Percentiles rank a stretch among this genome's conserved stretches.
Evolutionary conservation across 2,888 invertebrate species (phyloP).

Genomic region (Anoplius nigerrimus): DNA sequence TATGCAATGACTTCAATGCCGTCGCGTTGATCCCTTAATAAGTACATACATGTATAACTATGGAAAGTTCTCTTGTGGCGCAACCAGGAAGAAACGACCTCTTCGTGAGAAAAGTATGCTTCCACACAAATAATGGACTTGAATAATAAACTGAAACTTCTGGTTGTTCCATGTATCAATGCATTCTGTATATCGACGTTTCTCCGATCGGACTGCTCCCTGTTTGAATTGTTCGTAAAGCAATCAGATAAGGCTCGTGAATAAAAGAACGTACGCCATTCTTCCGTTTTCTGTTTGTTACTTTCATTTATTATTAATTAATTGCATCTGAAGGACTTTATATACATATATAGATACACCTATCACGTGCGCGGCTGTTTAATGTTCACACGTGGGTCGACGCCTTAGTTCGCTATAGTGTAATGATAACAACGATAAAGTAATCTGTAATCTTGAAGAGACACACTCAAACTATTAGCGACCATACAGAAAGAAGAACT

Average conservation of each 20-base stretch:
- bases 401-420: constrained; percentile 6
- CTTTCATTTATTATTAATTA: constrained; percentile 40
- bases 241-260: constrained; percentile 68
- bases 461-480: constrained; percentile 10
- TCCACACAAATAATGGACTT: too few relatives aligned
- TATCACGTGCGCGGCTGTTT: constrained; percentile 5
- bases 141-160: background rate
- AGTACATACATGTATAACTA: too few relatives aligned
- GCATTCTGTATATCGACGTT: background rate
- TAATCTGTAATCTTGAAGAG: constrained; percentile 7
- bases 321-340: constrained; percentile 17
- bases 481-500: constrained; percentile 5
- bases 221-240: constrained; percentile 7
- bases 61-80: too few relatives aligned
- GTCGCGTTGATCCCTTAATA: too few relatives aligned
- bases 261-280: constrained; percentile 57
- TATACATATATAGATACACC: constrained; percentile 35
- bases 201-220: background rate
- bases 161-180: background rate
- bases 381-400: constrained; percentile 4
- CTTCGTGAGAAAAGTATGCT: too few relatives aligned
- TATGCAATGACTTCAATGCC: too few relatives aligned
- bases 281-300: constrained; percentile 14
- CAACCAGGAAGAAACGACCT: constrained; percentile 71
- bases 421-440: constrained; percentile 13